Conservation (phyloP, 2,797 vertebrate genomes). For the Vultur gryphus region DNA sequence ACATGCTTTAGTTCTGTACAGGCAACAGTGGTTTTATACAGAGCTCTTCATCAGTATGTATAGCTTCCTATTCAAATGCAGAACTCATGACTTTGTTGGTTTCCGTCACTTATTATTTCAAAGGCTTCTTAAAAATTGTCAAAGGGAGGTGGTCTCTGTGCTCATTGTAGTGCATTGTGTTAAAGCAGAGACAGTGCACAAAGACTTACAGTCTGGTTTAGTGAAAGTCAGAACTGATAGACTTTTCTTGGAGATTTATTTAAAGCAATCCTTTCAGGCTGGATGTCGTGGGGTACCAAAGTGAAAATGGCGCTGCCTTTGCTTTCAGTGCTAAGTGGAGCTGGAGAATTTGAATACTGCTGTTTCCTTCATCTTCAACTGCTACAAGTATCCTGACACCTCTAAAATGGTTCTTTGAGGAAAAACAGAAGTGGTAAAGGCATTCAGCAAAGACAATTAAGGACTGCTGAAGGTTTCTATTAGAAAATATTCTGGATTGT, state of each 20-base stretch:
- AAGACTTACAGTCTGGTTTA: background rate
- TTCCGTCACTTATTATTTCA: background rate
- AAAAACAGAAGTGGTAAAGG: background rate
- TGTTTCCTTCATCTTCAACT: background rate
- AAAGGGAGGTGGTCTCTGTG: background rate
- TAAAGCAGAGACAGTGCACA: background rate
- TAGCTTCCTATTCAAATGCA: background rate
- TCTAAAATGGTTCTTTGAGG: background rate
- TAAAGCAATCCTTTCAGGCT: background rate
- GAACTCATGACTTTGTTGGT: background rate
- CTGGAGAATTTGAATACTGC: background rate
- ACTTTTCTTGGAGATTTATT: background rate
- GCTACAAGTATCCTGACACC: background rate
- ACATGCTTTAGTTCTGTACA: background rate
- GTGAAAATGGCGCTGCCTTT: background rate
- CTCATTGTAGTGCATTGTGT: rapidly evolving
- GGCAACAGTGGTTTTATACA: background rate
- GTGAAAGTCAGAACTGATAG: background rate
- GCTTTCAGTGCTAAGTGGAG: background rate
- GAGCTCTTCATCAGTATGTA: background rate
- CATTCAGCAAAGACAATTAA: background rate
- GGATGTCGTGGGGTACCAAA: background rate
- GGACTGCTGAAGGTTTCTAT: background rate
- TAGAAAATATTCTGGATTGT: background rate
- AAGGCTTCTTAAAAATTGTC: background rate